Conservation (phyloP, 2,888 invertebrate genomes). For the Tiliacea citrago region DNA sequence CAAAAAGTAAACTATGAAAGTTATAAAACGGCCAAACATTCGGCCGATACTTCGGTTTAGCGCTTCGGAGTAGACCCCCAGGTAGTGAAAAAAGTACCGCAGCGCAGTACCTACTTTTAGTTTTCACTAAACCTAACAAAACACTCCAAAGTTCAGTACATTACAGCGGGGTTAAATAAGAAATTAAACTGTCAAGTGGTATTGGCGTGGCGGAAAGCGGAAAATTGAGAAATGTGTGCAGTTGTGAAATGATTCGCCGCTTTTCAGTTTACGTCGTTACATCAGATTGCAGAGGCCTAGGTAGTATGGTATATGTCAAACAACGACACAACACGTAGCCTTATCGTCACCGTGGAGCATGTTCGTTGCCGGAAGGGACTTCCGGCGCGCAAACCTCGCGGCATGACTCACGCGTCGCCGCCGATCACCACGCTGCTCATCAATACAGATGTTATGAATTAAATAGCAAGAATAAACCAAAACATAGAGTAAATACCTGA, state of each 20-base stretch:
- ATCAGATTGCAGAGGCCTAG: conserved; percentile 15
- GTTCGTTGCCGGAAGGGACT: conserved; percentile 76
- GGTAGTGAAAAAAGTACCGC: not conserved
- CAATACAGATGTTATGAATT: conserved; percentile 31
- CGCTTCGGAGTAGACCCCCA: no score
- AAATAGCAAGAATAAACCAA: not conserved
- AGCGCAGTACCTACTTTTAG: not conserved
- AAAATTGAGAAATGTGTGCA: conserved; percentile 33
- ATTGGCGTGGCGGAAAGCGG: conserved; percentile 13
- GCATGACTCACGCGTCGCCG: conserved; percentile 59
- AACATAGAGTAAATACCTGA: not conserved
- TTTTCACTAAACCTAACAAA: not conserved
- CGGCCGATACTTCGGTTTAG: no score
- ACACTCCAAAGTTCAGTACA: not conserved
- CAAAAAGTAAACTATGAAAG: no score
- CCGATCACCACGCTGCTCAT: conserved; percentile 21
- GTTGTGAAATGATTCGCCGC: conserved; percentile 6
- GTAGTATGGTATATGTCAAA: conserved; percentile 26
- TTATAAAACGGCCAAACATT: no score
- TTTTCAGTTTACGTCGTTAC: conserved; percentile 35
- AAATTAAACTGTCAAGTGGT: not conserved
- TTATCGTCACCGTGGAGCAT: conserved; percentile 68
- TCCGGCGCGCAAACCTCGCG: conserved; percentile 69
- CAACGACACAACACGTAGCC: conserved; percentile 64
- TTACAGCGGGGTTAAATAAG: not conserved